A percentile compares a stretch with the other conserved stretches of the same genome.
Conservation (phyloP, 2,888 invertebrate species). For the Lapara coniferarum region DNA sequence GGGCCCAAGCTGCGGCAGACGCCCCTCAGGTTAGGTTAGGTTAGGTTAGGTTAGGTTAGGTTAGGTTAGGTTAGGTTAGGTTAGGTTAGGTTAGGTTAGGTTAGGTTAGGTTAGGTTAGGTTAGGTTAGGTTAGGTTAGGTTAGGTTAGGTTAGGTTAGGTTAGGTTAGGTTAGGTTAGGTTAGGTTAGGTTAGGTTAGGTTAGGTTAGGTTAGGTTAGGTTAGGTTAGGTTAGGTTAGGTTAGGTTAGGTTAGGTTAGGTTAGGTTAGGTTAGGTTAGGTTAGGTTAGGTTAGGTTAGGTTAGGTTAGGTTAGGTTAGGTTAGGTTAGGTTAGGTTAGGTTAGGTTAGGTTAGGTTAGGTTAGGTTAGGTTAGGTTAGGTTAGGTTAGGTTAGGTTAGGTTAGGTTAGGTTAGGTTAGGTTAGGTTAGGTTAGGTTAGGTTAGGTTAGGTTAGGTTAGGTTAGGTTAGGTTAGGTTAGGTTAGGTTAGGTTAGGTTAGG, state of each 20-base stretch:
- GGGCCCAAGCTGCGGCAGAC: no score
- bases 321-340: constrained; percentile 34
- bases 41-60: constrained; percentile 33
- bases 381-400: constrained; percentile 38
- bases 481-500: constrained; percentile 38
- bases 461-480: constrained; percentile 36
- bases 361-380: constrained; percentile 35
- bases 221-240: constrained; percentile 31
- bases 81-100: constrained; percentile 30
- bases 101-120: constrained; percentile 35
- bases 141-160: constrained; percentile 19
- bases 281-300: constrained; percentile 34
- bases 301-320: constrained; percentile 34
- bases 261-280: constrained; percentile 34
- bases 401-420: constrained; percentile 34
- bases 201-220: constrained; percentile 30
- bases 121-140: constrained; percentile 3
- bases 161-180: constrained; percentile 28
- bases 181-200: constrained; percentile 30
- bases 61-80: constrained; percentile 35
- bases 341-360: constrained; percentile 31
- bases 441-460: constrained; percentile 37
- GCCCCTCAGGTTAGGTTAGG: constrained; percentile 31
- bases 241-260: constrained; percentile 34
- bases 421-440: constrained; percentile 35